Base-by-base conservation (phyloP, 2,797 vertebrate genomes). In the Oryzias sinensis region DNA sequence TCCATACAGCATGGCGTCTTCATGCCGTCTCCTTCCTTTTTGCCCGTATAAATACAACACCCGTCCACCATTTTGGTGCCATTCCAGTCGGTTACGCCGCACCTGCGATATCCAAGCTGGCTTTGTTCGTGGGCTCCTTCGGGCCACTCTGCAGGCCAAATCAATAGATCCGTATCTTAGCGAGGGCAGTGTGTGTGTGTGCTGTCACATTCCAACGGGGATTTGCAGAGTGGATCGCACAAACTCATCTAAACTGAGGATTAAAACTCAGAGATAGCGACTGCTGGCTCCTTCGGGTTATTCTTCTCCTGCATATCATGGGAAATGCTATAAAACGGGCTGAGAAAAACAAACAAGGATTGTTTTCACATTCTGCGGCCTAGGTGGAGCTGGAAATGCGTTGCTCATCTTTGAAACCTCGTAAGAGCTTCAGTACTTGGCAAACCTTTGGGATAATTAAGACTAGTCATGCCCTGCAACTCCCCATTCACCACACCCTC, bases 361-460 rank as follows among this genome's bases (percentile, higher is more conserved):
- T 9, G 33, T 45, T 64, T 64, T 41, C 27, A 53, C 49, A 49
- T 65, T 49, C 46, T 46, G 53, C 55, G 20, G 33, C 9, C 33
- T 37, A 37, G 14, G 48, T 46, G 46, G 40, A 70, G 64, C 40
- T 59, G 44, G 25, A 52, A 60, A 37, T 18, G 29, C 41, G 6
- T 62, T 65, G 51, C 59, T 70, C 41, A 16, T 20, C 55, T 65
- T 51, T 54, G 49, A 61, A 56, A 59, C 18, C 49, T 51, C 56
- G 74, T 74, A 74, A 54, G 56, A 18, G 47, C 13, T 72, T 74
- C 81, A 84, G 59, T 63, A 43, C 82, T 85, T 86, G 88, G 83
- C 74, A 84, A 50, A 69, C 58, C 60, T 74, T 65, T 76, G 56
- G 75, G 76, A 79, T 85, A 76, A 88, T 87, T 82, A 82, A 73